Evolutionary conservation across 1,140 invertebrate species (phyloP).

Genomic region (Drosophila mojavensis): DNA sequence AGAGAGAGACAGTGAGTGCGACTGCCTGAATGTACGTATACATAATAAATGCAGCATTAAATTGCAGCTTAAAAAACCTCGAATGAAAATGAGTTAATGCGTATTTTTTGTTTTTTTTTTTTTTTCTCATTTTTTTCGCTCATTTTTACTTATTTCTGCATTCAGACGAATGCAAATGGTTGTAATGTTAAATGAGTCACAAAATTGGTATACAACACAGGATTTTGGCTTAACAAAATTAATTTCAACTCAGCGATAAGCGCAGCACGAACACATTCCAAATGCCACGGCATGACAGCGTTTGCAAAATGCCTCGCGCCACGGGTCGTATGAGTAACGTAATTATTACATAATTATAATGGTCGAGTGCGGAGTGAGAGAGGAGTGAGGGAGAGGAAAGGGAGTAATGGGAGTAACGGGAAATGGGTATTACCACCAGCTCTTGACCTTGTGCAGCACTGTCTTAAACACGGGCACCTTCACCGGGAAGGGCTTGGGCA

Average conservation of each 20-base stretch:
- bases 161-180: slow-evolving; percentile 57
- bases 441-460: slow-evolving; percentile 86
- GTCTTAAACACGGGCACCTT: slow-evolving; percentile 90
- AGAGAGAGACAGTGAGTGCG: not conserved
- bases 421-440: slow-evolving; percentile 66
- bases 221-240: slow-evolving; percentile 58
- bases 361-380: too few relatives aligned
- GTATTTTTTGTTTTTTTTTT: not conserved
- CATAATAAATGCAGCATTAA: slow-evolving; percentile 70
- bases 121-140: not conserved
- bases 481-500: slow-evolving; percentile 90
- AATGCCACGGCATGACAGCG: slow-evolving; percentile 38
- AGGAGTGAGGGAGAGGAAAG: not conserved
- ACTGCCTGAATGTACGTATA: slow-evolving; percentile 31
- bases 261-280: not conserved
- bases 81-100: slow-evolving; percentile 46
- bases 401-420: too few relatives aligned
- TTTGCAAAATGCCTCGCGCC: slow-evolving; percentile 17
- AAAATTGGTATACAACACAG: slow-evolving; percentile 60
- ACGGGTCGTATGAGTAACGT: slow-evolving; percentile 55
- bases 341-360: slow-evolving; percentile 38
- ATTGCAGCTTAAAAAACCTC: slow-evolving; percentile 58
- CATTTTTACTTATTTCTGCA: slow-evolving; percentile 27
- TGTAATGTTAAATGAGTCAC: slow-evolving; percentile 76
- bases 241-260: slow-evolving; percentile 50